phyloP scores from a whole-genome alignment of 2,888 invertebrate genomes.

The Gandaritis pyraliata region DNA sequence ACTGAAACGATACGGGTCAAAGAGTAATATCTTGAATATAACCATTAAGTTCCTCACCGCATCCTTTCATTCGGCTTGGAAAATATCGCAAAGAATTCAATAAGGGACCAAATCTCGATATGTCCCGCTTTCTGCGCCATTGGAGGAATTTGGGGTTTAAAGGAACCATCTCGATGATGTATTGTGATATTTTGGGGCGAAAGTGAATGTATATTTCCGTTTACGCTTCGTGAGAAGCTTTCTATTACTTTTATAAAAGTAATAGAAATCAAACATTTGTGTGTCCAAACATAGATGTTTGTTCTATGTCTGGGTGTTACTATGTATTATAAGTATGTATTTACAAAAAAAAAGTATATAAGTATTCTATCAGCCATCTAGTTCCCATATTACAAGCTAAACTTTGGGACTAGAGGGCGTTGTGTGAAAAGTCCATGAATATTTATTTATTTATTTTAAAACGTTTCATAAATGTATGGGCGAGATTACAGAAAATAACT shows the following conservation, averaged over 20 bases:
- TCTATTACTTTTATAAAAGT: background rate
- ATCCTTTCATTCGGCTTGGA: conserved; percentile 50
- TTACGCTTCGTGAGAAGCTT: conserved; percentile 27
- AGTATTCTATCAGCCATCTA: no score
- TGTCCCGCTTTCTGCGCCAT: conserved; percentile 63
- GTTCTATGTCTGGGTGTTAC: no score
- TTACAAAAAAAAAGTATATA: no score
- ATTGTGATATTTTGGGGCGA: conserved; percentile 58
- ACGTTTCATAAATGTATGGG: no score
- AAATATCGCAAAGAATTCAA: conserved; percentile 62
- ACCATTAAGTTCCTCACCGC: conserved; percentile 51
- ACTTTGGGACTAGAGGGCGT: no score
- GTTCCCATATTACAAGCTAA: no score
- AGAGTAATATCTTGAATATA: conserved; percentile 43
- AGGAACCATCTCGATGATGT: conserved; percentile 59
- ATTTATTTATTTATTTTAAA: no score
- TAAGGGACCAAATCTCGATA: conserved; percentile 60
- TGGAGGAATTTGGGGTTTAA: conserved; percentile 59
- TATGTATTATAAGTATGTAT: no score
- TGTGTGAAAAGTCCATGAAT: no score
- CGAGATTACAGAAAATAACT: no score
- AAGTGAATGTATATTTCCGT: conserved; percentile 61
- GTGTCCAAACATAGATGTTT: no score
- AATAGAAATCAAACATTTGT: no score
- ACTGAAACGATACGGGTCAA: conserved; percentile 29